Conservation (phyloP, 2,888 invertebrate species). For the Myathropa florea region DNA sequence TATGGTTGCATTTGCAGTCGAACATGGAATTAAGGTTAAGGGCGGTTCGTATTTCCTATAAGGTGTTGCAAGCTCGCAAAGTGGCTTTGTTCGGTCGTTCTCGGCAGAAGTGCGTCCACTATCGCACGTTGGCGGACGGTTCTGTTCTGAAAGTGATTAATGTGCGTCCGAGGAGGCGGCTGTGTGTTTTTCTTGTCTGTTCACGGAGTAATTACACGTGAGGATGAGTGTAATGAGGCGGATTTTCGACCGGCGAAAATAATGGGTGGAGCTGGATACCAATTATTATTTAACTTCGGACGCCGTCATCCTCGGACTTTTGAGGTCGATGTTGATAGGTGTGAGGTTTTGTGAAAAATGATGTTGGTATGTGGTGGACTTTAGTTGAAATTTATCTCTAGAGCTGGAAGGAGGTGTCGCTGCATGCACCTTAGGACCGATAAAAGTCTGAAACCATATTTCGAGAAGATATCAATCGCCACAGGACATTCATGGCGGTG, state of each 20-base stretch:
- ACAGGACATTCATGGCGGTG: too few relatives aligned
- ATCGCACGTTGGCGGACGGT: neutral
- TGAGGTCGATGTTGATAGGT: neutral
- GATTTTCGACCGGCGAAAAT: constrained; percentile 27
- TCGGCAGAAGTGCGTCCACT: constrained; percentile 32
- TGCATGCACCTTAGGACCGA: too few relatives aligned
- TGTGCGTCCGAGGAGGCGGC: constrained; percentile 32
- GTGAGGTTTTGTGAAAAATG: neutral
- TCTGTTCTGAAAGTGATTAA: constrained; percentile 49
- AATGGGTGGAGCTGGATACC: constrained; percentile 25
- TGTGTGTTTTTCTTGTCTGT: constrained; percentile 7
- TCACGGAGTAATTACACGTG: constrained; percentile 28
- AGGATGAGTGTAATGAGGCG: constrained; percentile 22
- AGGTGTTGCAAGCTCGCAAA: constrained; percentile 45
- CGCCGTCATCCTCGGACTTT: neutral
- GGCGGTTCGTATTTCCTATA: constrained; percentile 56
- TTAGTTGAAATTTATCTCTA: neutral
- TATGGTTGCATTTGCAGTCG: constrained; percentile 47
- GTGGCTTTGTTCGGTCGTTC: constrained; percentile 15
- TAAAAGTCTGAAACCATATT: too few relatives aligned
- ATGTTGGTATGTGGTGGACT: neutral
- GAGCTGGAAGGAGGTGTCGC: neutral
- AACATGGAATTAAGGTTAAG: constrained; percentile 60
- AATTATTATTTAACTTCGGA: constrained; percentile 15
- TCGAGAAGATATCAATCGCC: too few relatives aligned